Base-by-base conservation (phyloP, 2,113 vertebrate species). In the Larimichthys polyactis region DNA sequence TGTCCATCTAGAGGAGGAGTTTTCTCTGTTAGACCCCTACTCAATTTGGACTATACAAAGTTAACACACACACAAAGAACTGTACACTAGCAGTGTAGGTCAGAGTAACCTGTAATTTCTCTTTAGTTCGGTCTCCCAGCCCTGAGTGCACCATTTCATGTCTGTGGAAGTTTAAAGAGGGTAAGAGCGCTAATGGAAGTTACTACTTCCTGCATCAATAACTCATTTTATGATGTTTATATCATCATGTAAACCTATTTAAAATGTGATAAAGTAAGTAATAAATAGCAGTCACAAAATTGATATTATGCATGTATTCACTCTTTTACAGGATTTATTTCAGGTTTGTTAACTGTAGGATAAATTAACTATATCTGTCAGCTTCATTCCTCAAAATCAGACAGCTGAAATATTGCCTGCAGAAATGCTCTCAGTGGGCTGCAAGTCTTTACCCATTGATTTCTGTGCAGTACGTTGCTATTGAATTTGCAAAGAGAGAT, bases 401-500 rank as follows among this genome's bases (percentile, higher is more conserved):
- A 20, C 4, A 0, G 11, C n/a, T 75, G 48, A 24, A 29, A 52
- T 16, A 40, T 40, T 0, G 3, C 19, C 29, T 58, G 66, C 27
- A 58, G 10, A 66, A 54, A 71, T 27, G 22, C 52, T 52, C 14
- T 68, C 44, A 46, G 22, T 22, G n/a, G 60, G 22, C 55, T 20
- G n/a, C 7, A 51, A 40, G 54, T 44, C 55, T 46, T 75, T 17
- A 60, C 15, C 54, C 44, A 58, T 72, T 0, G 54, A 69, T 68
- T 68, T 22, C 46, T 54, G 36, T 58, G 66, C 40, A 63, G 51
- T 63, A 27, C 58, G 63, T 62, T 63, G 48, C 19, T 49, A 62
- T 62, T 65, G 51, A 66, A 69, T 58, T 48, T 55, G 44, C 17
- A 66, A 75, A 62, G 7, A 57, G 17, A 70, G 48, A 82, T 70